phyloP scores from a whole-genome alignment of 2,113 vertebrate species.

The Phalacrocorax brasilianus region DNA sequence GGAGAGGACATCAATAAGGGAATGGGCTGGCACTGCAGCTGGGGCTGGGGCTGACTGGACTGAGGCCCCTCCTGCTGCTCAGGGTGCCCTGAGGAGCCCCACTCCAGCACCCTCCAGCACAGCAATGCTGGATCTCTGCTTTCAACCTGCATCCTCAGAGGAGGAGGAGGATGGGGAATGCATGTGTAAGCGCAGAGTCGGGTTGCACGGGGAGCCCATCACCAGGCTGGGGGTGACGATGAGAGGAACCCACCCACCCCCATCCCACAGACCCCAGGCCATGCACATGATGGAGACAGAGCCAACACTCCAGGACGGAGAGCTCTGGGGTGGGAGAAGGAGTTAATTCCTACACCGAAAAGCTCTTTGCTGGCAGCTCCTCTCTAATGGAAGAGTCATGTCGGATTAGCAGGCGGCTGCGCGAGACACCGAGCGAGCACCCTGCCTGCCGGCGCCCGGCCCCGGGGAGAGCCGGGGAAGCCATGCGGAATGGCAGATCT shows the following conservation, averaged over 20 bases:
- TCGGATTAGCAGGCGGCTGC: slow-evolving; percentile 43
- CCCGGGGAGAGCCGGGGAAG: not conserved
- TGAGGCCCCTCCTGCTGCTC: not conserved
- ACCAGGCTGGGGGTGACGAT: not conserved
- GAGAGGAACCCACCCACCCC: too few species aligned
- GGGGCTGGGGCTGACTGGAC: not conserved
- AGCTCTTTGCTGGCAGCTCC: slow-evolving; percentile 42
- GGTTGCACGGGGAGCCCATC: not conserved
- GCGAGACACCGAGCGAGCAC: not conserved
- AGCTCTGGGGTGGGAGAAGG: not conserved
- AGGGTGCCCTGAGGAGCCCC: not conserved
- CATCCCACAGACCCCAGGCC: not conserved
- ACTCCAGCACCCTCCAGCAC: not conserved
- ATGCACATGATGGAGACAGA: accelerated
- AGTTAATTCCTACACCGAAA: slow-evolving; percentile 45
- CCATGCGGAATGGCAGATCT: slow-evolving; percentile 72
- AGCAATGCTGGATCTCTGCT: accelerated
- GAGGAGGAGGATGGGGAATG: not conserved
- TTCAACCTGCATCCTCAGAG: accelerated
- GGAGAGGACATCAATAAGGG: not conserved
- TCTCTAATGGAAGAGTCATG: slow-evolving; percentile 71
- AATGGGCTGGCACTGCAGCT: not conserved
- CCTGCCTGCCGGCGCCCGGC: not conserved
- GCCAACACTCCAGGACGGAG: accelerated
- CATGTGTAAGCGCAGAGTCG: accelerated